Evolutionary conservation across 2,888 invertebrate genomes (phyloP), one percentile per base, ranked within the genome.

Genomic region (Strigamia transsilvanica): DNA sequence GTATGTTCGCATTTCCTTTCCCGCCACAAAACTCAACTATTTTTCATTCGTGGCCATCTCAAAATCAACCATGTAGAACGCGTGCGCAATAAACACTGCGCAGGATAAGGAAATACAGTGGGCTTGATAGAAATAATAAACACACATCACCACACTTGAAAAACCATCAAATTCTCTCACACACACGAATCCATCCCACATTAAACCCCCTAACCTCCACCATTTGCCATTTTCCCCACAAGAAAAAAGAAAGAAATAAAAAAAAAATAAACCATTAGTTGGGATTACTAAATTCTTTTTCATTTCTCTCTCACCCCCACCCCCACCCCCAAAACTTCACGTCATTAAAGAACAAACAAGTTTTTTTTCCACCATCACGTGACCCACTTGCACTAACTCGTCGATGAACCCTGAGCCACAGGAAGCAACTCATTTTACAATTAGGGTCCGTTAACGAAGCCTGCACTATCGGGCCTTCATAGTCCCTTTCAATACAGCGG

Each of bases 21-120:
- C 46, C 46, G 46, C 46, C 46, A 46, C 46, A 46, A 46, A 46
- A 46, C 46, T 46, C 46, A n/a, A 46, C 46, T 46, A 46, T 46
- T 46, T 42, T 46, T 13, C 46, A 46, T 46, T 46, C n/a, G 46
- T 46, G 13, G 46, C 46, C 46, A 46, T 46, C 46, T 1, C 13
- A 12, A 46, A n/a, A 46, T n/a, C 46, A 46, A 4, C 46, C 46
- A 46, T n/a, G 46, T n/a, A 46, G 15, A 46, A 46, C 46, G 46
- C 46, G 46, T 46, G 46, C 46, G 46, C 46, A 46, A 13, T 46
- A 46, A 46, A 46, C n/a, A 46, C 46, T 15, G 46, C 46, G 46
- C 46, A 46, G 46, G 46, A 46, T 46, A n/a, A 46, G 46, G 46
- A 46, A 46, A 46, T 46, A 46, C 46, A 46, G 46, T 46, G 46